These are phyloP conservation scores for Eupsilia transversa DNA, from an alignment of 2,888 invertebrate genomes.

Conservation along the genomic window DNA sequence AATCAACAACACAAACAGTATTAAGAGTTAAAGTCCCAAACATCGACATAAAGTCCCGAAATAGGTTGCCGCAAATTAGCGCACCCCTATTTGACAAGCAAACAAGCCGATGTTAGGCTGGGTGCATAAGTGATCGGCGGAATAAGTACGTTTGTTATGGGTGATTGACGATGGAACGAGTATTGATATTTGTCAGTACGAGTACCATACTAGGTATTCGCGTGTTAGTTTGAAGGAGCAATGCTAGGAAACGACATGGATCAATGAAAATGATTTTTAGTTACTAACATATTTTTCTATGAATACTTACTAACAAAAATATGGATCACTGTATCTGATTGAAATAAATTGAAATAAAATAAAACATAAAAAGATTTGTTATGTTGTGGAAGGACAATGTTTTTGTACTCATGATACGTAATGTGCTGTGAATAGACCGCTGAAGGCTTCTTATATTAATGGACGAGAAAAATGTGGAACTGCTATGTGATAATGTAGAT, in stretches of 20 bases:
- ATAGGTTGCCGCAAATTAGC: constrained; percentile 78
- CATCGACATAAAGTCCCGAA: constrained; percentile 75
- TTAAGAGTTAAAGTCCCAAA: constrained; percentile 57
- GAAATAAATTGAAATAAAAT: too few species aligned
- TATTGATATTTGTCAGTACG: constrained; percentile 24
- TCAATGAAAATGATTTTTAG: too few species aligned
- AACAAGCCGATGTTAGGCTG: constrained; percentile 67
- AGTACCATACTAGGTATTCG: not conserved
- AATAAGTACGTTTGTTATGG: constrained; percentile 54
- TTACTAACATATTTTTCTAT: too few species aligned
- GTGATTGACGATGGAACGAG: constrained; percentile 42
- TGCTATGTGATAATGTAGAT: not conserved
- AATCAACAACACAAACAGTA: constrained; percentile 63
- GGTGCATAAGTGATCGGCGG: constrained; percentile 61
- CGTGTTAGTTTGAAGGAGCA: not conserved
- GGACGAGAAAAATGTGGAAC: not conserved
- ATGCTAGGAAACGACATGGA: not conserved
- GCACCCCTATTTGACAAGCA: constrained; percentile 82
- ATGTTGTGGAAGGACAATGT: not conserved
- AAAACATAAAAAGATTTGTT: not conserved
- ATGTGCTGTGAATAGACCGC: not conserved
- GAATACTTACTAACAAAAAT: too few species aligned
- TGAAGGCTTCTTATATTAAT: not conserved
- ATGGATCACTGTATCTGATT: too few species aligned
- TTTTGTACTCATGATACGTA: not conserved